Conservation (phyloP, 35 echinoderm and acorn worm genomes). For the Ophiothrix spiculata region DNA sequence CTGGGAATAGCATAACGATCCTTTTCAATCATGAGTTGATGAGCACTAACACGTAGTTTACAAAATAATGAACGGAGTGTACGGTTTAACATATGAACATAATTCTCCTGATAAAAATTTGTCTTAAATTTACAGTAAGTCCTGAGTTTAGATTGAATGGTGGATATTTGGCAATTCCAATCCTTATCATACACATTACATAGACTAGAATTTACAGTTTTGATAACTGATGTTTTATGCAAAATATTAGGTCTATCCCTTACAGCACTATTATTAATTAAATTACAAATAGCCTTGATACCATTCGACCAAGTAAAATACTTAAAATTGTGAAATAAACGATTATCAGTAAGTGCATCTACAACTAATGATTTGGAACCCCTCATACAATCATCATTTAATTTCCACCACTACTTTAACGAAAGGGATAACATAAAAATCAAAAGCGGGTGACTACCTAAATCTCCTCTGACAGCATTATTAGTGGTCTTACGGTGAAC, state of each 20-base stretch:
- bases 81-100: background rate
- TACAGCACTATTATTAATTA: background rate
- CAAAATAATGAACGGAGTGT: background rate
- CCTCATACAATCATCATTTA: background rate
- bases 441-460: conserved; percentile 5
- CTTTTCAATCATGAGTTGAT: background rate
- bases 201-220: background rate
- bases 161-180: background rate
- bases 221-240: background rate
- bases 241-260: background rate
- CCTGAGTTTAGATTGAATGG: background rate
- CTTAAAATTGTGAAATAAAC: background rate
- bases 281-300: background rate
- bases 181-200: background rate
- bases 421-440: background rate
- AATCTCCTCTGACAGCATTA: background rate
- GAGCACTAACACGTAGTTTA: background rate
- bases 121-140: background rate
- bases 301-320: conserved; percentile 3
- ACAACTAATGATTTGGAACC: background rate
- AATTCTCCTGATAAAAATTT: background rate
- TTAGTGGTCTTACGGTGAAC: conserved; percentile 3
- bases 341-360: background rate
- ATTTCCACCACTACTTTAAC: conserved; percentile 5
- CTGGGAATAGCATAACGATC: background rate